phyloP scores from a whole-genome alignment of 2,797 vertebrate genomes.

The Microhierax caerulescens region DNA sequence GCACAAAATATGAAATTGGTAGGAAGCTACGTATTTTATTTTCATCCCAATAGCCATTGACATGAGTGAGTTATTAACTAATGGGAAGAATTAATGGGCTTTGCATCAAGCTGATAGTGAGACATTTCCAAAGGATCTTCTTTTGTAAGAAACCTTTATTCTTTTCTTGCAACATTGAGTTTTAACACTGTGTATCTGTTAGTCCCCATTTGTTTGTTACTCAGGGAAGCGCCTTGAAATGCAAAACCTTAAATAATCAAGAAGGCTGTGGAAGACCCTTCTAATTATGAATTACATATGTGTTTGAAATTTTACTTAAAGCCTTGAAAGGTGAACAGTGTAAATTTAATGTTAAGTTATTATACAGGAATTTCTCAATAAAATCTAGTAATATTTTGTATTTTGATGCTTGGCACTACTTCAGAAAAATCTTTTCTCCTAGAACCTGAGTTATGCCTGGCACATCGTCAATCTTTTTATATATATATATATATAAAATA shows the following conservation, averaged over 20 bases:
- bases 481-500: not conserved
- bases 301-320: not conserved
- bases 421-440: not conserved
- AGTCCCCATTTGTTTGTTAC: not conserved
- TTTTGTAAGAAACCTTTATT: not conserved
- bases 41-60: not conserved
- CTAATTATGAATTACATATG: not conserved
- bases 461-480: not conserved
- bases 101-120: not conserved
- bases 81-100: not conserved
- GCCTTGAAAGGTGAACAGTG: not conserved
- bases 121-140: not conserved
- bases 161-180: not conserved
- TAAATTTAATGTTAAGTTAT: not conserved
- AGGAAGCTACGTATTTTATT: conserved; percentile 58
- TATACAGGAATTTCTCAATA: not conserved
- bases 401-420: not conserved
- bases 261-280: not conserved
- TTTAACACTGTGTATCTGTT: not conserved
- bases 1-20: conserved; percentile 99
- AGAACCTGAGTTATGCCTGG: not conserved
- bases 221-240: not conserved
- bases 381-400: not conserved
- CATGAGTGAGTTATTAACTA: not conserved
- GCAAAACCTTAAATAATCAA: not conserved